A percentile compares a stretch with the other conserved stretches of the same genome.
Evolutionary conservation across 2,113 vertebrate species (phyloP).

Genomic region (Pycnonotus jocosus): DNA sequence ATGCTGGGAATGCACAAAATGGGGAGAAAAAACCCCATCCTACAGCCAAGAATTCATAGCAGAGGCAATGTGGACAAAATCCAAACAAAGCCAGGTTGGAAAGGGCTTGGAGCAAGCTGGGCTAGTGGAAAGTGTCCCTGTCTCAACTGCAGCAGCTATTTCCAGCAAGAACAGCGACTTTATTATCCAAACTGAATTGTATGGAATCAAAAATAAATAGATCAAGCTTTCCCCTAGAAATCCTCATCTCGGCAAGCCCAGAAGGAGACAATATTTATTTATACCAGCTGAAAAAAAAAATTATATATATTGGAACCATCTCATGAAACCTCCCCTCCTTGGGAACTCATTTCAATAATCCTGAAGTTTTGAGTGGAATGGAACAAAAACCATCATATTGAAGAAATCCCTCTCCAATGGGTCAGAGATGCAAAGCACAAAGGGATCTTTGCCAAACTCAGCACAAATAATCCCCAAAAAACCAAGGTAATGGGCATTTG

Average conservation of each 20-base stretch:
- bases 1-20: not conserved
- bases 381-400: not conserved
- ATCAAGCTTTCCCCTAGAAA: not conserved
- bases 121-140: not conserved
- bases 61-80: not conserved
- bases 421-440: not conserved
- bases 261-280: not conserved
- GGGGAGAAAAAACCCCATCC: not conserved
- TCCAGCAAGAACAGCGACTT: not conserved
- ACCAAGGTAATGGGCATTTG: not conserved
- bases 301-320: not conserved
- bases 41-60: fast-evolving
- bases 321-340: not conserved
- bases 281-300: not conserved
- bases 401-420: fast-evolving
- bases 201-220: not conserved
- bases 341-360: not conserved
- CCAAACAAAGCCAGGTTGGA: not conserved
- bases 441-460: not conserved
- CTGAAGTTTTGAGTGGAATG: not conserved
- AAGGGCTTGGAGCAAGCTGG: not conserved
- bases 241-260: not conserved
- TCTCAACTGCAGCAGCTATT: not conserved
- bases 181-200: not conserved
- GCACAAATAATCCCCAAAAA: not conserved